Evolutionary conservation across 2,888 invertebrate species (phyloP), one percentile per base, ranked within the genome.

Genomic region (Dorcus hopei): DNA sequence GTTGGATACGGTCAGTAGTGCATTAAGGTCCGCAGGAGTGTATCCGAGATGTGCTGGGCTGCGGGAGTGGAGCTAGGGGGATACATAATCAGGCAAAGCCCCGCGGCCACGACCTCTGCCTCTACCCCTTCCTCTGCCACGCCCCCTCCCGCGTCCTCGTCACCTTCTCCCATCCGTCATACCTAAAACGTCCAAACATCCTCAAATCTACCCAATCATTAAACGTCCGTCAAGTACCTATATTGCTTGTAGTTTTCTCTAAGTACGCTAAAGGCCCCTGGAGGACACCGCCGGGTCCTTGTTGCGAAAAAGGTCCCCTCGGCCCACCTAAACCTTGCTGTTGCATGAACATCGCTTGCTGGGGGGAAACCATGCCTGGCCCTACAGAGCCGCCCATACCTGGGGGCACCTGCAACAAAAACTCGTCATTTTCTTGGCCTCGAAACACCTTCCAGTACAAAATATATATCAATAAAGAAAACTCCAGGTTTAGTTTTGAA

Each of bases 181-280:
- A 58, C 93, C 86, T 80, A 82, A 81, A 80, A 51, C 42, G 3
- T 3, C 7, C 26, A 33, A 3, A 33, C 26, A 6, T 33, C 7
- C 1, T 33, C 26, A 33, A 33, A 33, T 6, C 4, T 33, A 33
- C 5, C 14, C 3, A 3, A 19, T 42, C 41, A 33, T 49, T 41
- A 52, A 19, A 19, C 19, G 19, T 19, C 19, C 19, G 2, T 19
- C 3, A 33, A 33, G n/a, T 45, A 85, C 86, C 93, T 85, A 94
- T 93, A 80, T 92, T 93, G 80, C 92, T 92, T 72, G 93, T 91
- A 65, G 93, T 93, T 82, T 93, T 93, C 81, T 94, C 93, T 61
- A 95, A 81, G 74, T 89, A 93, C 1, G 93, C 93, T 62, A 94
- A 81, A 0, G 93, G 94, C 6, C 93, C 93, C 67, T 91, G 92